phyloP scores from a whole-genome alignment of 2,113 vertebrate genomes.

The Triplophysa dalaica region DNA sequence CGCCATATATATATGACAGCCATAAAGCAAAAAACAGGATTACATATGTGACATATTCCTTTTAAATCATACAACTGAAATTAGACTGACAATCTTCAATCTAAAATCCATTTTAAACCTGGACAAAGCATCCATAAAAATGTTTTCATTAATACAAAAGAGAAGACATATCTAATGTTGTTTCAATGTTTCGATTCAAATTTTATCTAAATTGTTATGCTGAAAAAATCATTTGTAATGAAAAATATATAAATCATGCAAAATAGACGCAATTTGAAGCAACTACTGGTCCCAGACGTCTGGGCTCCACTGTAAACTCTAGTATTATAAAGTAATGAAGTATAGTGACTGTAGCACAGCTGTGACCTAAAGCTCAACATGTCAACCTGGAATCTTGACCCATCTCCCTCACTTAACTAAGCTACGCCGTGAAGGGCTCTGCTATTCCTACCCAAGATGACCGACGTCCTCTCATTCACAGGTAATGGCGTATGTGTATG shows the following conservation, averaged over 20 bases:
- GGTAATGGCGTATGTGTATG: constrained; percentile 80
- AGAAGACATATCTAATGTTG: too few species aligned
- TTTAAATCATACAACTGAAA: too few species aligned
- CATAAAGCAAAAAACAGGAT: neutral
- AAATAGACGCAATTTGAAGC: neutral
- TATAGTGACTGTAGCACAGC: neutral
- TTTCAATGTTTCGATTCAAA: too few species aligned
- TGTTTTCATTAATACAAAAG: too few species aligned
- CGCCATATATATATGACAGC: neutral
- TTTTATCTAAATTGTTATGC: too few species aligned
- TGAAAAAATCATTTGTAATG: too few species aligned
- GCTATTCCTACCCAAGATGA: constrained; percentile 47
- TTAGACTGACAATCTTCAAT: too few species aligned
- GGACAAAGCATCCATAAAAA: too few species aligned
- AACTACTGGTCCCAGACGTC: neutral
- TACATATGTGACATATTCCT: too few species aligned
- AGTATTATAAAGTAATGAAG: neutral
- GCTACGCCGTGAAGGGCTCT: neutral
- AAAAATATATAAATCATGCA: too few species aligned
- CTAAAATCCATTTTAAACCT: too few species aligned
- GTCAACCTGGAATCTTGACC: neutral
- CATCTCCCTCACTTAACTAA: neutral
- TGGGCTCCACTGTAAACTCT: neutral
- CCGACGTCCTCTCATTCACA: constrained; percentile 59
- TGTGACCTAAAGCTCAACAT: constrained; percentile 13